Evolutionary conservation across 2,888 invertebrate genomes (phyloP), one percentile per base, ranked within the genome.

Genomic region (Poecilus cupreus): DNA sequence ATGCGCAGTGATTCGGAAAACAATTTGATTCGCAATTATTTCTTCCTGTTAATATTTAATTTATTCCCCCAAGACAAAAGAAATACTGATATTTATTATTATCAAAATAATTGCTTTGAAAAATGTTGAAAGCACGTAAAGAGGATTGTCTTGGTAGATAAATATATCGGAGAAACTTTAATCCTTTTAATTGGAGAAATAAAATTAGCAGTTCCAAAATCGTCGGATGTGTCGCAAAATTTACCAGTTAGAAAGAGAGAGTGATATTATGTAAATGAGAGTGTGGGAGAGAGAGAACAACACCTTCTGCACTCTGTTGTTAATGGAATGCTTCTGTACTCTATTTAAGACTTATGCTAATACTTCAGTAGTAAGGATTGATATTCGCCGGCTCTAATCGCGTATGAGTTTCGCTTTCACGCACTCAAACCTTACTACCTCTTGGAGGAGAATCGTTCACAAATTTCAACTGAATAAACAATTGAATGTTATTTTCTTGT

Each of bases 321-420:
- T 79, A 79, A 79, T 79, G 79, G 79, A 79, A 79, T 79, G 79
- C 79, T 79, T 70, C 79, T 79, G 68, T 79, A 79, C 68, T 49
- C 68, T 79, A 78, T 78, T 64, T 78, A 79, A 79, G 79, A 79
- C 79, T 79, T 79, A 79, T 79, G 79, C 79, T 79, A 79, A 79
- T 79, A 64, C 51, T 79, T 43, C 13, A 26, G 79, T 70, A 79
- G 49, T 46, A 68, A 79, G 68, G 49, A 49, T 79, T 70, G 79
- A 79, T 79, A 79, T 46, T 79, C 20, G 8, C 24, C 60, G 11
- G 32, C 5, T 54, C 37, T 76, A 13, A 13, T 11, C 18, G 10
- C 16, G 39, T 13, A 54, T 20, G 6, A 54, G 13, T 76, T 54
- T 76, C 76, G 20, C 76, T 76, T 76, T 76, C 76, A 54, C 18